Evolutionary conservation across 2,888 invertebrate genomes (phyloP).

Genomic region (Caenorhabditis sinica): DNA sequence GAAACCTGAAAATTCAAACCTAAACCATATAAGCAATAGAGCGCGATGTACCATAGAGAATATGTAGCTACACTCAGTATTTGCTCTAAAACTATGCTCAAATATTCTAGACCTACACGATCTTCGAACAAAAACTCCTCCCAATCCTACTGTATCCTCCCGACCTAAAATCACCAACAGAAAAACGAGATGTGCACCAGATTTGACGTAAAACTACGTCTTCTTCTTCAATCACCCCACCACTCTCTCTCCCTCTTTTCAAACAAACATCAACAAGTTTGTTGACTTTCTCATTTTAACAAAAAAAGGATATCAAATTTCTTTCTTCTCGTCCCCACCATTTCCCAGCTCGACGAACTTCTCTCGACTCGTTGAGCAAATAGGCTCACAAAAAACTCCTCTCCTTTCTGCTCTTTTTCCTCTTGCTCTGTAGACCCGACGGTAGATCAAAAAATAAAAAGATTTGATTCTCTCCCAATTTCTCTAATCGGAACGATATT

Average conservation of each 20-base stretch:
- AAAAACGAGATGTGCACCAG: neutral
- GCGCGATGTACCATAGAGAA: too few species aligned
- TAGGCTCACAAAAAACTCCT: neutral
- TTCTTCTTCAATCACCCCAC: neutral
- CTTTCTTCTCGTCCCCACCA: neutral
- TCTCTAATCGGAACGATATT: neutral
- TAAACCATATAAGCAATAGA: too few species aligned
- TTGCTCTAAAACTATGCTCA: too few species aligned
- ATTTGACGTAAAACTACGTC: constrained; percentile 35
- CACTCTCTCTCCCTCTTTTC: neutral
- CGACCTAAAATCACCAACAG: neutral
- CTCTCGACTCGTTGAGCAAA: constrained; percentile 10
- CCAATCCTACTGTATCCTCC: neutral
- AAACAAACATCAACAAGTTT: constrained; percentile 57
- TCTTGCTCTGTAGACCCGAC: neutral
- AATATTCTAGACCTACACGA: too few species aligned
- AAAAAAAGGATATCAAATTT: constrained; percentile 58
- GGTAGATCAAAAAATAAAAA: constrained; percentile 27
- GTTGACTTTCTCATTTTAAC: constrained; percentile 47
- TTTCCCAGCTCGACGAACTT: constrained; percentile 28
- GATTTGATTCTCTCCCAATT: neutral
- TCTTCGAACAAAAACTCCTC: too few species aligned
- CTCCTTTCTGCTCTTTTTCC: neutral
- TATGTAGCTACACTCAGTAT: too few species aligned
- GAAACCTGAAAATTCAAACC: too few species aligned